A percentile compares a stretch with the other conserved stretches of the same genome.
These are phyloP conservation scores for Allophyes oxyacanthae DNA, from an alignment of 2,888 invertebrate genomes.

Conservation along the genomic window DNA sequence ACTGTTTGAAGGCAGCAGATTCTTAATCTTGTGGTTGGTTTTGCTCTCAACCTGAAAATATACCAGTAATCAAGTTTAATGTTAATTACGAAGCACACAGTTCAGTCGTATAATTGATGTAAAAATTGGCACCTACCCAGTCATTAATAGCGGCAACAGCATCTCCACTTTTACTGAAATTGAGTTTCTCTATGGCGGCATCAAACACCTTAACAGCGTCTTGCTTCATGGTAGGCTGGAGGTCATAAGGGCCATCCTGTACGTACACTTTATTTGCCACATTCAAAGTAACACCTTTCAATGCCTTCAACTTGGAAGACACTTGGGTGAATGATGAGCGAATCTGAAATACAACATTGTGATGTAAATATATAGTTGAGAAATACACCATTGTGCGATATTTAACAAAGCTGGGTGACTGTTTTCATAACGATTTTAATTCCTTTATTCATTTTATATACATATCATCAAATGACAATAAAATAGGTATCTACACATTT, in stretches of 20 bases:
- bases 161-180: conserved; percentile 88
- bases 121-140: conserved; percentile 89
- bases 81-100: too few relatives aligned
- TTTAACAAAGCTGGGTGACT: too few relatives aligned
- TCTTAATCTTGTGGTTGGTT: conserved; percentile 94
- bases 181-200: conserved; percentile 90
- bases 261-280: conserved; percentile 93
- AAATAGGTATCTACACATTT: too few relatives aligned
- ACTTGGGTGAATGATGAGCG: conserved; percentile 76
- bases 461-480: too few relatives aligned
- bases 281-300: conserved; percentile 89
- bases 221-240: conserved; percentile 88
- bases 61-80: neutral
- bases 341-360: conserved; percentile 69
- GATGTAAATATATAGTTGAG: too few relatives aligned
- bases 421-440: too few relatives aligned
- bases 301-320: conserved; percentile 69
- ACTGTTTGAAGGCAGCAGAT: conserved; percentile 91
- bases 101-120: too few relatives aligned
- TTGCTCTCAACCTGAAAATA: conserved; percentile 89
- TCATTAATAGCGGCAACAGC: conserved; percentile 91
- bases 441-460: too few relatives aligned
- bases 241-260: conserved; percentile 81
- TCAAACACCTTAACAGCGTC: conserved; percentile 90
- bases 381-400: too few relatives aligned